Conservation (phyloP, 2,888 invertebrate genomes). For the Parnassius apollo region DNA sequence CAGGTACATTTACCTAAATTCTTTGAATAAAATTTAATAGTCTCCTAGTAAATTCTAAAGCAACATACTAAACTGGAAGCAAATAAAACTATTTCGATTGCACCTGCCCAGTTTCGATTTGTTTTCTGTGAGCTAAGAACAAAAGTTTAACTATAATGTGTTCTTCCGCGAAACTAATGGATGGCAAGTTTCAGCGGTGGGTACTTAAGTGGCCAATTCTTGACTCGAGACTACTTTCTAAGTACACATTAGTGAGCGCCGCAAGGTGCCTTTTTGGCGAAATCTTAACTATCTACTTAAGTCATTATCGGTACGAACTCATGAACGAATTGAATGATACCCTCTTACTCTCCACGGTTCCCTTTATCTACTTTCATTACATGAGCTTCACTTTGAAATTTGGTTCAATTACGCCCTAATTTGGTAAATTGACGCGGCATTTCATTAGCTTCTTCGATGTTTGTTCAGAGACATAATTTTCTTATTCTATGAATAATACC, state of each 20-base stretch:
- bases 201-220: conserved; percentile 74
- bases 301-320: conserved; percentile 65
- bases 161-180: conserved; percentile 74
- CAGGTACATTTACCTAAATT: conserved; percentile 2
- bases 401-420: conserved; percentile 73
- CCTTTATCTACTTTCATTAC: conserved; percentile 74
- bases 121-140: conserved; percentile 55
- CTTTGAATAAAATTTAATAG: background rate
- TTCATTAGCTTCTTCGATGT: conserved; percentile 66
- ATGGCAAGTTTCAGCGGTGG: conserved; percentile 67
- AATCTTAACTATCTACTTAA: conserved; percentile 77
- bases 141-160: conserved; percentile 75
- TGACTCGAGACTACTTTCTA: conserved; percentile 70
- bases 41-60: background rate
- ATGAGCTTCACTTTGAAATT: conserved; percentile 71
- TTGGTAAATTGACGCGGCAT: conserved; percentile 70
- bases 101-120: conserved; percentile 42
- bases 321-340: conserved; percentile 69
- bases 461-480: conserved; percentile 43
- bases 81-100: conserved; percentile 34
- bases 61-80: conserved; percentile 18
- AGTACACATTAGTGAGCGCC: conserved; percentile 72
- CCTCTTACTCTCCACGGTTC: conserved; percentile 54
- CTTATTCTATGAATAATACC: conserved; percentile 27
- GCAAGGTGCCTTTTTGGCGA: conserved; percentile 61